These are phyloP conservation scores for Pedionomus torquatus DNA, from an alignment of 2,113 vertebrate genomes.

Conservation along the genomic window DNA sequence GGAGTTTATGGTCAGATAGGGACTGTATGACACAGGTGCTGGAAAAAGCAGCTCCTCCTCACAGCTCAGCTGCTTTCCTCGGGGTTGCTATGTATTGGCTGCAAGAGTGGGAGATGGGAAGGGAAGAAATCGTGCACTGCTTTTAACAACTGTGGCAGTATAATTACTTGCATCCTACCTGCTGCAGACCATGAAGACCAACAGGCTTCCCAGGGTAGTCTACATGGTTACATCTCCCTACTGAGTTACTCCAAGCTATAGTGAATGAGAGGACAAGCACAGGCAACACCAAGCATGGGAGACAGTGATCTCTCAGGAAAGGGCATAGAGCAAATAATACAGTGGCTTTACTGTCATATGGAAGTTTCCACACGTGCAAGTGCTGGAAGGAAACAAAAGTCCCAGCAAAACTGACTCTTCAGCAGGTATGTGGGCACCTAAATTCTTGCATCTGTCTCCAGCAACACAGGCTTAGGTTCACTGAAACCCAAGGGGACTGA, in stretches of 20 bases:
- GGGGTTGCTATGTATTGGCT: background rate
- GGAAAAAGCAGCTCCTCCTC: background rate
- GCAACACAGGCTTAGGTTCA: background rate
- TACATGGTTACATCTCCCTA: background rate
- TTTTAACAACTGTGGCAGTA: background rate
- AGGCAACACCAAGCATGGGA: background rate
- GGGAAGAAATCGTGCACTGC: background rate
- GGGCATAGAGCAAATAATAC: background rate
- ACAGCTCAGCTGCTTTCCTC: background rate
- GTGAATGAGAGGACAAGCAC: background rate
- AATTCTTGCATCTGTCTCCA: background rate
- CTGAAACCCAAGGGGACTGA: background rate
- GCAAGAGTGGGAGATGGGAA: background rate
- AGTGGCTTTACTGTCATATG: background rate
- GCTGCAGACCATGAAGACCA: background rate
- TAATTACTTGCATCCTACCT: background rate
- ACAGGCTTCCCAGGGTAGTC: background rate
- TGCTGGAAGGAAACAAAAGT: background rate
- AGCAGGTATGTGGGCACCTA: background rate
- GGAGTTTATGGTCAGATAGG: background rate
- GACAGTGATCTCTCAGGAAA: background rate
- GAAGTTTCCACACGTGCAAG: background rate
- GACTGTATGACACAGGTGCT: accelerated
- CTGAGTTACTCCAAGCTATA: background rate
- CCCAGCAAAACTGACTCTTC: background rate